Evolutionary conservation across 1,140 invertebrate genomes (phyloP), one percentile per base, ranked within the genome.

Genomic region (Ips typographus): DNA sequence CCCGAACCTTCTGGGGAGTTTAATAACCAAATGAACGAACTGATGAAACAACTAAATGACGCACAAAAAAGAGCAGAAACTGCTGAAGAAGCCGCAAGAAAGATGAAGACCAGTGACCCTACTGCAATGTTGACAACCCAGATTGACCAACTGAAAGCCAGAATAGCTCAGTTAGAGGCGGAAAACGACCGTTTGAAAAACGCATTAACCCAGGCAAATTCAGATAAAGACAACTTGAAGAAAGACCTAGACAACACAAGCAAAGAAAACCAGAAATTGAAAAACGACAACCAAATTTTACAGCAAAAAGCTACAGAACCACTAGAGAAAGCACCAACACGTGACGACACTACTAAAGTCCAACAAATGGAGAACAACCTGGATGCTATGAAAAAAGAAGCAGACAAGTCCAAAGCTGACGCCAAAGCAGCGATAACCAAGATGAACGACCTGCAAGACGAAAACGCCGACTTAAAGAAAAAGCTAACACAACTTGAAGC

Each of bases 31-130:
- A 49, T 78, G 5, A 52, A 73, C 22, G 68, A 71, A 41, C 42
- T 78, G 40, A 52, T 59, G 6, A 72, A 64, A 43, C 69, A 73
- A 38, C 37, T 77, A 5, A 72, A 75, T 65, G 68, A 75, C 2
- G 65, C 74, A 47, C 53, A 72, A 62, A 67, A 62, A 62, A 59
- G 72, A 3, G 70, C 70, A 22, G 59, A 70, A n/a, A 37, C 37
- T 5, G 67, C 73, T n/a, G 72, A 74, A 64, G 58, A 63, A 37
- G 59, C 66, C 36, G 36, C 72, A 22, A 41, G 40, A 22, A 71
- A 65, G 6, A 39, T 72, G n/a, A 74, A 74, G 62, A 38, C 59
- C 3, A 70, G 67, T 37, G 70, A 74, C 40, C 70, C 70, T n/a
- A 66, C 70, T 7, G 70, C 63, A 2, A 73, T 71, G 70, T 42